These are phyloP conservation scores for Tenodera sinensis DNA, from an alignment of 2,888 invertebrate genomes.

Conservation along the genomic window DNA sequence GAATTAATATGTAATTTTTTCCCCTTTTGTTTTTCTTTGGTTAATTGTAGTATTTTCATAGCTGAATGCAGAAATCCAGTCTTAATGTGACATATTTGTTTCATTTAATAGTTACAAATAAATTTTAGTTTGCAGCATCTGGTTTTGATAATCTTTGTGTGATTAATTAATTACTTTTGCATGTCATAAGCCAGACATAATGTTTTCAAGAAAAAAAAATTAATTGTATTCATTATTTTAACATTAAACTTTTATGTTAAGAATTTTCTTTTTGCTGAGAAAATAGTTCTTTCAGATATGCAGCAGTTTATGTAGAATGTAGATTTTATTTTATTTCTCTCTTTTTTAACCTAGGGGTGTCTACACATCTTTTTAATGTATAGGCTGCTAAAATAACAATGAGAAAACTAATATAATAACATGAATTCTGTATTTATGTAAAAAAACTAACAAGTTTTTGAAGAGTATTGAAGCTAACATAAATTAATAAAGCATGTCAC, in stretches of 20 bases:
- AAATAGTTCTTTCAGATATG: neutral
- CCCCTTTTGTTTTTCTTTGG: neutral
- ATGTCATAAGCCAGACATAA: neutral
- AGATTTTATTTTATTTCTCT: neutral
- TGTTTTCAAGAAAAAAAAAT: neutral
- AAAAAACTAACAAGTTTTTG: neutral
- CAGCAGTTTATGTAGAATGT: neutral
- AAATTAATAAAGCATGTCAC: conserved; percentile 20
- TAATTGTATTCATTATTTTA: neutral
- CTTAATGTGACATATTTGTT: neutral
- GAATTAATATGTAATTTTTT: neutral
- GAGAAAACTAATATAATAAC: neutral
- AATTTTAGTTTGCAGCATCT: conserved; percentile 21
- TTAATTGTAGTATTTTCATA: conserved; percentile 3
- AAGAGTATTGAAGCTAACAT: neutral
- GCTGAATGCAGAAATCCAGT: conserved; percentile 2
- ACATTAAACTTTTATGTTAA: neutral
- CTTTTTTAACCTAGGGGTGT: neutral
- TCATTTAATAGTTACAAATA: neutral
- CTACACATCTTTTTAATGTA: neutral
- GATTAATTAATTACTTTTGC: conserved; percentile 5
- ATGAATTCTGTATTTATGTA: neutral
- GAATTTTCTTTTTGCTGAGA: neutral
- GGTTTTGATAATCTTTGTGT: conserved; percentile 9
- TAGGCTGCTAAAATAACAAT: neutral